These are phyloP conservation scores for Furcifer pardalis DNA, from an alignment of 2,797 vertebrate species.

Conservation along the genomic window DNA sequence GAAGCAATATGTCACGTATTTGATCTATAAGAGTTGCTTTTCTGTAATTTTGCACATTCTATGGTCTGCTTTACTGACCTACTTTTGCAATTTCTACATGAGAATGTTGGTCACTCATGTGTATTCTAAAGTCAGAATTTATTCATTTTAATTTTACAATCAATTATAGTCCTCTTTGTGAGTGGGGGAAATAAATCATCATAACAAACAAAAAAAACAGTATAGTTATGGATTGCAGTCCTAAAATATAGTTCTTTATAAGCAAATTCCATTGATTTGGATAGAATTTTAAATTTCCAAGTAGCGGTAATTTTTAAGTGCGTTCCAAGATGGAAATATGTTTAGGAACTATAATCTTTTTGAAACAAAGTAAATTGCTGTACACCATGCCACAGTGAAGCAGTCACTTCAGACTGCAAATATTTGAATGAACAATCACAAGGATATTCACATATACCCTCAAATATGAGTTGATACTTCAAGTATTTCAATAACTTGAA, in stretches of 20 bases:
- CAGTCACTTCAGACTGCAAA: slow-evolving; percentile 55
- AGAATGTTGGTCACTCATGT: slow-evolving; percentile 35
- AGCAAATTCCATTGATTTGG: neutral
- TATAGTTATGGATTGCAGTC: neutral
- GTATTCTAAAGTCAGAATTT: slow-evolving; percentile 33
- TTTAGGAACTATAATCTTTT: slow-evolving; percentile 28
- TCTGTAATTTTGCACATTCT: slow-evolving; percentile 66
- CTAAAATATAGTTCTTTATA: neutral
- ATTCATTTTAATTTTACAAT: slow-evolving; percentile 60
- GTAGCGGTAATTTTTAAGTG: neutral
- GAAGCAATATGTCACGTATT: slow-evolving; percentile 53
- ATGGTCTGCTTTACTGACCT: slow-evolving; percentile 53
- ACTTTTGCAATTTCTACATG: slow-evolving; percentile 12
- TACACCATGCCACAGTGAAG: slow-evolving; percentile 41
- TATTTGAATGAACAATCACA: slow-evolving; percentile 52
- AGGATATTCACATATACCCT: slow-evolving; percentile 23
- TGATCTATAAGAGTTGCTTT: slow-evolving; percentile 66
- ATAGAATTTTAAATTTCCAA: neutral
- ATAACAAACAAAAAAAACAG: slow-evolving; percentile 33
- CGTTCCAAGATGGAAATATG: neutral
- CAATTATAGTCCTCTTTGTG: neutral
- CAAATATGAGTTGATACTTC: slow-evolving; percentile 42
- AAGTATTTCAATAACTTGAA: slow-evolving; percentile 37
- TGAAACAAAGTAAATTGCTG: slow-evolving; percentile 34
- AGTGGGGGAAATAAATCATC: slow-evolving; percentile 28